Evolutionary conservation across 2,797 vertebrate genomes (phyloP), one percentile per base, ranked within the genome.

Genomic region (Poecilia wingei): DNA sequence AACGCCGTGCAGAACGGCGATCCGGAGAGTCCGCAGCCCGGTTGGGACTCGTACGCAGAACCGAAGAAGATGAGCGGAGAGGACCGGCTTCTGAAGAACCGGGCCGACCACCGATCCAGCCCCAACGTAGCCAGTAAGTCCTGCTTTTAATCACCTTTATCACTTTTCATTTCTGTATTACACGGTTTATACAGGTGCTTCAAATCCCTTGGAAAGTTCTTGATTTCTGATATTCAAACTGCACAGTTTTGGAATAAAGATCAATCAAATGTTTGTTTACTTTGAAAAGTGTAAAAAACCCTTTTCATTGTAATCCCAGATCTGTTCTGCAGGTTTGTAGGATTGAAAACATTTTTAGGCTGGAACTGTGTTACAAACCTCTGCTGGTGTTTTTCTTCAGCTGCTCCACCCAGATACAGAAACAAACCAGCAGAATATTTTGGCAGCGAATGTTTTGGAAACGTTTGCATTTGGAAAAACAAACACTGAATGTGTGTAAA

Each of bases 71-170:
- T 96, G 90, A 95, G 96, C 1, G 94, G 96, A 0, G 98, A 99
- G 36, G 98, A 99, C 0, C 94, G 98, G 46, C 92, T 99, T 41
- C 95, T 97, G 84, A 99, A 98, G 94, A 98, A 99, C 91, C 94
- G 98, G 41, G 96, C 96, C 0, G 98, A 99, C 87, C 98, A 99
- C 91, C 97, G 98, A 49, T 99, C 98, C 88, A 99, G 98, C 92
- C 98, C 98, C 88, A 99, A 99, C 74, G 98, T 99, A 75, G 98
- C 98, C 92, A 99, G 98, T 99, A 95, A 96, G 98, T 76, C 61
- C 20, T 22, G 2, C 2, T 6, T 72, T 8, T 47, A 53, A 4
- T 25, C 20, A n/a, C 22, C 7, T 3, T 55, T 10, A 51, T 20
- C 49, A 51, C 9, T 55, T 25, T 6, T 22, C 2, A 51, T 22